Percentiles rank a stretch among this genome's conserved stretches.
Conservation (phyloP, 2,797 vertebrate species). For the Bradypodion ventrale region DNA sequence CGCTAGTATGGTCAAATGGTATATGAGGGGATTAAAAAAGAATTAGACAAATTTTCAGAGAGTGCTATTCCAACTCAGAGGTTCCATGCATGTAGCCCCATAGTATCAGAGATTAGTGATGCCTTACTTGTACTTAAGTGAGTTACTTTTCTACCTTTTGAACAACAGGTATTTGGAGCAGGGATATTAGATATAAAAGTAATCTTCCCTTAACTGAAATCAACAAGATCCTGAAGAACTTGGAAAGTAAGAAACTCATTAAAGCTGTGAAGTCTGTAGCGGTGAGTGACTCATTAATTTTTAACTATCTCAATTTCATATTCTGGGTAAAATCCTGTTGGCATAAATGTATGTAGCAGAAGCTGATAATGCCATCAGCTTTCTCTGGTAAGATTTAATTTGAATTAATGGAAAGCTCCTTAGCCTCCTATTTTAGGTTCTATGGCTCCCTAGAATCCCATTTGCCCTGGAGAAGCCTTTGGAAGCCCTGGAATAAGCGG, state of each 20-base stretch:
- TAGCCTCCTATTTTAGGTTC: no score
- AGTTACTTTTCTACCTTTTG: conserved; percentile 47
- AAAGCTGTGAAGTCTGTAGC: conserved; percentile 98
- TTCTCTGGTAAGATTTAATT: no score
- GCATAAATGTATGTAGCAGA: no score
- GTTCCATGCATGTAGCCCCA: background rate
- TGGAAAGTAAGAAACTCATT: conserved; percentile 98
- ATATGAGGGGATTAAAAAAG: no score
- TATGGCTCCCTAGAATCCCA: no score
- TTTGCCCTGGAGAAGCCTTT: no score
- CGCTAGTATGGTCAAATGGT: no score
- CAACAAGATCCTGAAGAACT: conserved; percentile 97
- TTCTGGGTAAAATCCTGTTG: background rate
- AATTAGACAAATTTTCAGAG: no score
- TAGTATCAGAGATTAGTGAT: background rate
- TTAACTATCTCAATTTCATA: background rate
- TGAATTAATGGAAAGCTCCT: no score
- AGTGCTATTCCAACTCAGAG: background rate
- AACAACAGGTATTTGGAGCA: conserved; percentile 92
- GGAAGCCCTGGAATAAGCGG: no score
- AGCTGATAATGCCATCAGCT: no score
- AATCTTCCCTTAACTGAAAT: conserved; percentile 97
- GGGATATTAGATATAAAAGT: conserved; percentile 96
- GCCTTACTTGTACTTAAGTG: conserved; percentile 20
- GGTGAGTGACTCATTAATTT: conserved; percentile 80